Evolutionary conservation across 2,888 invertebrate species (phyloP).

Genomic region (Dryobota labecula): DNA sequence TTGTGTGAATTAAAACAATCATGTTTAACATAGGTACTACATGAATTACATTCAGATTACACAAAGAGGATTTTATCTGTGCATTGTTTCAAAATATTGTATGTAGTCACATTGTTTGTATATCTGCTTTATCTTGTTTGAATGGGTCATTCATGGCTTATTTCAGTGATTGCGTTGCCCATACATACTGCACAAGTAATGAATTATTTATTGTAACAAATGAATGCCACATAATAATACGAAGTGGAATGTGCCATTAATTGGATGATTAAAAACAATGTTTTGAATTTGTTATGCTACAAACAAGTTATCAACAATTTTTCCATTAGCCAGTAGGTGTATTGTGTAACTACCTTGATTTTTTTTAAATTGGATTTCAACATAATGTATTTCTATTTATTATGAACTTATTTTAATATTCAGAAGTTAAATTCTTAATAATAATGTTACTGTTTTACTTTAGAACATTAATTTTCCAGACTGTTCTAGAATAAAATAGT

Average conservation of each 20-base stretch:
- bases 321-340: constrained; percentile 5
- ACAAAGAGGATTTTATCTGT: constrained; percentile 42
- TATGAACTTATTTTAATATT: background rate
- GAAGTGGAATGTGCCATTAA: constrained; percentile 20
- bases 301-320: constrained; percentile 29
- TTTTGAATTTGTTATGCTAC: constrained; percentile 19
- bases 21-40: background rate
- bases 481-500: background rate
- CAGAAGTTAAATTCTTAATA: background rate
- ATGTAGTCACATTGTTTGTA: constrained; percentile 27
- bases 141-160: constrained; percentile 53
- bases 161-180: constrained; percentile 43
- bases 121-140: constrained; percentile 44
- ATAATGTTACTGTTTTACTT: background rate
- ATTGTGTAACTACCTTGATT: background rate
- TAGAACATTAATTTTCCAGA: background rate
- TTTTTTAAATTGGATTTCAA: background rate
- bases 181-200: constrained; percentile 26
- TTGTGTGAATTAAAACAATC: constrained; percentile 22
- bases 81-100: constrained; percentile 49
- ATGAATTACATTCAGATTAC: constrained; percentile 21
- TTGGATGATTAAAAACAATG: constrained; percentile 34
- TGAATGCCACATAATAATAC: constrained; percentile 28
- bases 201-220: constrained; percentile 45
- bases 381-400: background rate